Evolutionary conservation across 2,113 vertebrate genomes (phyloP), one percentile per base, ranked within the genome.

Genomic region (Rallus limicola): DNA sequence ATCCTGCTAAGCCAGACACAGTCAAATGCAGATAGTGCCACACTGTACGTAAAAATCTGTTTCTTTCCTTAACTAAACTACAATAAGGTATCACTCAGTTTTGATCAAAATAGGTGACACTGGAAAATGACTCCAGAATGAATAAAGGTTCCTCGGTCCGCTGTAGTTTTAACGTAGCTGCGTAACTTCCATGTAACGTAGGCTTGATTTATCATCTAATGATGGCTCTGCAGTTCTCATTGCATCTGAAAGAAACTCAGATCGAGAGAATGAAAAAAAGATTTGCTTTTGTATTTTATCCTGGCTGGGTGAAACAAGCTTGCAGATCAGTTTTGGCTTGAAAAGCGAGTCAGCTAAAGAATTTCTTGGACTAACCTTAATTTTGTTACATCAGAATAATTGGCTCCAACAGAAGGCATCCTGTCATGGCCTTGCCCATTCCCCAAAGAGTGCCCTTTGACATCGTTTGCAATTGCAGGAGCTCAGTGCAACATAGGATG

Each of bases 371-470:
- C 88, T 90, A 65, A 79, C 65, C 34, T 71, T 88, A 44, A 75
- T 94, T 95, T 78, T 88, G 77, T 86, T 96, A 88, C 88, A 76
- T 88, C 93, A 83, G 93, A 81, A 44, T 94, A 92, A 90, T 64
- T 95, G 94, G 53, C 88, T 93, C 33, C 70, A 92, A 14, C 65
- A 79, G 87, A 75, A 81, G 52, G 77, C 91, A 34, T 92, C 87
- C 86, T 88, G 83, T 50, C 2, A 13, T 63, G 91, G 92, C 86
- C 69, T 89, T 93, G 75, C 85, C 93, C 70, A 62, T 55, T 92
- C 78, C 91, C 94, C 92, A 36, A 6, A 55, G 87, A 64, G 58
- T 3, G 44, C 67, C 67, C 93, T 91, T 81, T 69, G 93, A 62
- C 78, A 76, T 87, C 21, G 31, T 24, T 34, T 72, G 93, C 81